Evolutionary conservation across 2,113 vertebrate genomes (phyloP).

Genomic region (Syngnathoides biaculeatus): DNA sequence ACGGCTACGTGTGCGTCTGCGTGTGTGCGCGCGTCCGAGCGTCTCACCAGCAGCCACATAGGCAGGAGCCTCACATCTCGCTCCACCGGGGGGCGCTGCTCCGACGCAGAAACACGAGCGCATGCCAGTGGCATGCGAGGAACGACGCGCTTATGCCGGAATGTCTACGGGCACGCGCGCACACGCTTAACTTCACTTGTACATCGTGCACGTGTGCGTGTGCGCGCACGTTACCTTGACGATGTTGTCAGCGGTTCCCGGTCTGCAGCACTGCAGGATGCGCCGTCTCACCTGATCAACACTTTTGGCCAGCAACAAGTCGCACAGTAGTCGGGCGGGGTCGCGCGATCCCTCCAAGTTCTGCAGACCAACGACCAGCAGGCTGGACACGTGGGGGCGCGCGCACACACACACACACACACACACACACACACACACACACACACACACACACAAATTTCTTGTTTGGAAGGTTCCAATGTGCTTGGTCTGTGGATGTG

Average conservation of each 20-base stretch:
- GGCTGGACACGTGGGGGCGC: conserved; percentile 55
- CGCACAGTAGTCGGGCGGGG: conserved; percentile 82
- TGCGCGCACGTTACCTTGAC: conserved; percentile 66
- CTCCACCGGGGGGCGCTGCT: conserved; percentile 1
- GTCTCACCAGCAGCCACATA: conserved; percentile 3
- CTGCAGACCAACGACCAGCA: conserved; percentile 87
- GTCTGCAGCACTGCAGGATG: conserved; percentile 79
- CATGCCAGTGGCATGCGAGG: background rate
- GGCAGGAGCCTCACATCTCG: conserved; percentile 1
- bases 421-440: background rate
- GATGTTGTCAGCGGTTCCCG: conserved; percentile 74
- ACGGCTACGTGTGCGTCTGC: background rate
- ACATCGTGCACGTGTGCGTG: fast-evolving
- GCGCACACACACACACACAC: background rate
- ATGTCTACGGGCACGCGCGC: background rate
- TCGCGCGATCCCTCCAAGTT: conserved; percentile 81
- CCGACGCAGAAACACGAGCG: background rate
- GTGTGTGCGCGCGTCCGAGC: background rate
- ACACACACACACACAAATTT: background rate
- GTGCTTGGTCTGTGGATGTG: background rate
- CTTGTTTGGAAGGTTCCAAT: background rate
- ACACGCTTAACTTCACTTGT: background rate
- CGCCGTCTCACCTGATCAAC: conserved; percentile 78
- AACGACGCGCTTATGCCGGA: background rate
- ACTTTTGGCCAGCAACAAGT: conserved; percentile 86